Conservation (phyloP, 2,888 invertebrate genomes). For the Himalopsyche japonica region DNA sequence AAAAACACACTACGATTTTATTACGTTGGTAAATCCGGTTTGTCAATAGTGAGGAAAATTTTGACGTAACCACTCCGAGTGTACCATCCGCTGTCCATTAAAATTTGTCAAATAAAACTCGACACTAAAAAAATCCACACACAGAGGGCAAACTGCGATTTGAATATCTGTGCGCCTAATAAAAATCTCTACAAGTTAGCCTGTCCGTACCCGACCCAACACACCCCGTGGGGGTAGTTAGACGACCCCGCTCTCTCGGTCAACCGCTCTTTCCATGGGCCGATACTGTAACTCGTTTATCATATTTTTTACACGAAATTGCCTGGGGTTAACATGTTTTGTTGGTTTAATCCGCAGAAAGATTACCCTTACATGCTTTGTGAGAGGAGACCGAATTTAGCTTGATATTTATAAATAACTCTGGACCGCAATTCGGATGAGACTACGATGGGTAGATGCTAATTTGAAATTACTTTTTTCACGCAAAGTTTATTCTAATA, state of each 20-base stretch:
- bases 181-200: neutral
- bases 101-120: neutral
- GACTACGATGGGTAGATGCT: neutral
- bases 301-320: slow-evolving; percentile 21
- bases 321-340: slow-evolving; percentile 19
- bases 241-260: neutral
- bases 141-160: neutral
- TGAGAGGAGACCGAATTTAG: neutral
- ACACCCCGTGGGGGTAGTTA: neutral
- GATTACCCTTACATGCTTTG: neutral
- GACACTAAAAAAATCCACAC: neutral
- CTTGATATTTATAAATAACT: neutral
- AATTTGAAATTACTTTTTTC: neutral
- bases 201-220: neutral
- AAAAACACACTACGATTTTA: neutral
- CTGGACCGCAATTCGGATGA: neutral
- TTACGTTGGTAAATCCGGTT: neutral
- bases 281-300: slow-evolving; percentile 13
- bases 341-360: neutral
- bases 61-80: neutral
- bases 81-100: neutral
- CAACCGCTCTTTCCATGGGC: neutral
- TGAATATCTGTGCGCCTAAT: neutral
- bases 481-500: neutral
- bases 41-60: neutral